Evolutionary conservation across 1,140 invertebrate genomes (phyloP).

Genomic region (Charaxes varanes): DNA sequence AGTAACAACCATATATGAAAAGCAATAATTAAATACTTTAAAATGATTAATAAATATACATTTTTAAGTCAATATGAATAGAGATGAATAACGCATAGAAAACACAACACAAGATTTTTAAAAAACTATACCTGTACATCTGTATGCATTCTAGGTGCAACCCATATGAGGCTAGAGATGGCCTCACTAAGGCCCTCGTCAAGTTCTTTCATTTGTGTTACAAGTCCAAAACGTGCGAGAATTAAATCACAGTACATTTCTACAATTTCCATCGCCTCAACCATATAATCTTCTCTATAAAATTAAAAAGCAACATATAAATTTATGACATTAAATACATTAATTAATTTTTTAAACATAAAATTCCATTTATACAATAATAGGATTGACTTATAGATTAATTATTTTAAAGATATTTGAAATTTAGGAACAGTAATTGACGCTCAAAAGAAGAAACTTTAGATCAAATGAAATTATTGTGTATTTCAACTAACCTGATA

Average conservation of each 20-base stretch:
- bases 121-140: slow-evolving; percentile 78
- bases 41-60: too few species aligned
- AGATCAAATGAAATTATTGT: background rate
- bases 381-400: too few species aligned
- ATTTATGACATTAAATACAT: background rate
- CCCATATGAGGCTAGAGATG: slow-evolving; percentile 97
- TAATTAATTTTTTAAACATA: too few species aligned
- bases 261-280: slow-evolving; percentile 98
- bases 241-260: slow-evolving; percentile 99
- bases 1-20: too few species aligned
- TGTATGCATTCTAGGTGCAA: slow-evolving; percentile 89
- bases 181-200: slow-evolving; percentile 97
- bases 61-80: too few species aligned
- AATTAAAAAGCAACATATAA: background rate
- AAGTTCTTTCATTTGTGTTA: slow-evolving; percentile 97
- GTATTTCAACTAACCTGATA: slow-evolving; percentile 84
- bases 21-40: too few species aligned
- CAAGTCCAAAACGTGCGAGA: slow-evolving; percentile 96
- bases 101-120: slow-evolving; percentile 1
- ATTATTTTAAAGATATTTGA: background rate
- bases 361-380: too few species aligned
- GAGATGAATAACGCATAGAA: too few species aligned
- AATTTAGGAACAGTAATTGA: background rate
- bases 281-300: slow-evolving; percentile 95
- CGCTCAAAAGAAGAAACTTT: too few species aligned